Evolutionary conservation across 2,113 vertebrate genomes (phyloP), one percentile per base, ranked within the genome.

Genomic region (Thymallus thymallus): DNA sequence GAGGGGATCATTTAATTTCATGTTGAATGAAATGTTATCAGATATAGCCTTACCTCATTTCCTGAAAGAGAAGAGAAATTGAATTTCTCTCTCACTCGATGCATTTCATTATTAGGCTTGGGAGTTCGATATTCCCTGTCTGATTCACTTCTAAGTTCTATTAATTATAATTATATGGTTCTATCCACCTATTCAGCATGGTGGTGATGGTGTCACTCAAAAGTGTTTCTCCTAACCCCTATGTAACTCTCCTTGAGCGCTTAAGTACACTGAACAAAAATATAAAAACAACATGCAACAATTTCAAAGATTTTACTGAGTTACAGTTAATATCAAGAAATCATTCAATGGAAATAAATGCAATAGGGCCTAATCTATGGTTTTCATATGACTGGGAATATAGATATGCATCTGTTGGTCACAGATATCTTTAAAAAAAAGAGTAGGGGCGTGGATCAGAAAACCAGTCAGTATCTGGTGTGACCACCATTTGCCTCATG

Each of bases 11-110:
- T 65, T 32, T 48, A 29, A 72, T 55, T 77, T 77, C 5, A 61
- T 55, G 64, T 60, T 66, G 30, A 67, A 62, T 26, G 35, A 65
- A 64, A 68, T 6, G 22, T 14, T 45, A 75, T 58, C 69, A 75
- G 73, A 81, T 69, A 29, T 1, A 65, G 68, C 22, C 46, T 64
- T 63, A 75, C 69, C 69, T 81, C 29, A 78, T 81, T 81, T 78
- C 80, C 63, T 63, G 16, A 22, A 65, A 60, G 66, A 63, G 30
- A 23, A 63, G 56, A 55, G 66, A 46, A 46, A 66, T 12, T 1
- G n/a, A 30, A 67, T 30, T 58, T 69, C 26, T 35, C 61, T 68
- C 60, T 35, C 22, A 58, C 61, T 65, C 51, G 45, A 32, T 73
- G 76, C 65, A 29, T 72, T 60, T 69, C 30, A 46, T 76, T 64